These are phyloP conservation scores for Drosophila pachea DNA, from an alignment of 1,140 invertebrate genomes.

Conservation along the genomic window DNA sequence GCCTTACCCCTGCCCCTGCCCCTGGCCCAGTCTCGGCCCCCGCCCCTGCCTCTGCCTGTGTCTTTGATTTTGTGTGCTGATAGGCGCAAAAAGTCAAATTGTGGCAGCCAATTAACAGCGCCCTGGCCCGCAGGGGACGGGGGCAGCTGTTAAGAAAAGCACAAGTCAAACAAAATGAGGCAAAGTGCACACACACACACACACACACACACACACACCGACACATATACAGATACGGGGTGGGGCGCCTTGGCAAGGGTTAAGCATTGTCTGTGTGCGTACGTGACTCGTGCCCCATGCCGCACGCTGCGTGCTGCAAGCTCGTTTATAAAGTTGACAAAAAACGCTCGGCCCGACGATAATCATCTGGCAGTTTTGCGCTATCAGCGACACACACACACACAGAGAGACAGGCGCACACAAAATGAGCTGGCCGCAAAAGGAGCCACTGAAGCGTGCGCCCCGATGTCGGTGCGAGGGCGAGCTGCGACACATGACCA, in stretches of 20 bases:
- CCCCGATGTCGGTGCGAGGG: conserved; percentile 15
- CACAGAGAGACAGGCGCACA: conserved; percentile 51
- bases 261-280: conserved; percentile 28
- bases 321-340: conserved; percentile 77
- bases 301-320: conserved; percentile 53
- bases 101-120: conserved; percentile 76
- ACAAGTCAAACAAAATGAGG: conserved; percentile 63
- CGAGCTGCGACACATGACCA: conserved; percentile 4
- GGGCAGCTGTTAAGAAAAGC: conserved; percentile 59
- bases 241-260: conserved; percentile 27
- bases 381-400: conserved; percentile 66
- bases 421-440: conserved; percentile 27
- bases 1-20: conserved; percentile 53
- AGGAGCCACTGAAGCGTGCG: conserved; percentile 44
- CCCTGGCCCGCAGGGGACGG: conserved; percentile 17
- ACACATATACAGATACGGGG: conserved; percentile 10
- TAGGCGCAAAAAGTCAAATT: conserved; percentile 77
- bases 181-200: conserved; percentile 51
- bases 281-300: conserved; percentile 52
- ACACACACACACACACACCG: conserved; percentile 1
- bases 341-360: conserved; percentile 64
- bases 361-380: conserved; percentile 76
- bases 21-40: conserved; percentile 2
- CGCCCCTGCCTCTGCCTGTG: conserved; percentile 35
- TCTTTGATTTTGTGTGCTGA: conserved; percentile 70